phyloP scores from a whole-genome alignment of 2,888 invertebrate genomes.

The Hemaris fuciformis region DNA sequence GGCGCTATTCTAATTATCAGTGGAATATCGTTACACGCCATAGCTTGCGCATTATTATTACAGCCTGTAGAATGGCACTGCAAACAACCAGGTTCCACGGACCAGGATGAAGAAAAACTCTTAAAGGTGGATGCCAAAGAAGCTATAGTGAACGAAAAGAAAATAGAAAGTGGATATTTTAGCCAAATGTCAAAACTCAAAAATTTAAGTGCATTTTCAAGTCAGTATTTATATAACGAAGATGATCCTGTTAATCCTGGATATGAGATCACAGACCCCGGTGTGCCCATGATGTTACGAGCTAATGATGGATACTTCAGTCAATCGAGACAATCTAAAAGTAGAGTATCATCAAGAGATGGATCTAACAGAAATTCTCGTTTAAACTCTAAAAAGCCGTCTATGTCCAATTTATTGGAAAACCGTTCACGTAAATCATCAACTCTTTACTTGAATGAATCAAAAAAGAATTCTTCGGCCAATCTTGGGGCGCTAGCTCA shows the following conservation, averaged over 20 bases:
- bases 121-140: constrained; percentile 36
- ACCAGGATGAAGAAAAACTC: constrained; percentile 50
- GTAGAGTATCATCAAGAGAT: constrained; percentile 65
- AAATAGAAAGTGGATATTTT: constrained; percentile 66
- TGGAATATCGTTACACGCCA: constrained; percentile 85
- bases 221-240: constrained; percentile 84
- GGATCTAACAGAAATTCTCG: constrained; percentile 71
- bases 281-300: constrained; percentile 84
- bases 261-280: constrained; percentile 85
- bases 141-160: constrained; percentile 37
- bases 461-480: constrained; percentile 70
- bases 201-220: constrained; percentile 77
- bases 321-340: constrained; percentile 71
- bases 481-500: constrained; percentile 61
- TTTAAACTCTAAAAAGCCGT: constrained; percentile 70
- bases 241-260: constrained; percentile 83
- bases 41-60: constrained; percentile 84
- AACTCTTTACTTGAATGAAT: constrained; percentile 72
- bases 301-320: constrained; percentile 84
- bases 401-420: constrained; percentile 72
- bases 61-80: constrained; percentile 90
- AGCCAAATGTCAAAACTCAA: constrained; percentile 66
- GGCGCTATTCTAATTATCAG: constrained; percentile 85
- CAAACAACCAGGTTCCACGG: constrained; percentile 58
- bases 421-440: constrained; percentile 72